Evolutionary conservation across 2,113 vertebrate genomes (phyloP).

Genomic region (Carassius auratus): DNA sequence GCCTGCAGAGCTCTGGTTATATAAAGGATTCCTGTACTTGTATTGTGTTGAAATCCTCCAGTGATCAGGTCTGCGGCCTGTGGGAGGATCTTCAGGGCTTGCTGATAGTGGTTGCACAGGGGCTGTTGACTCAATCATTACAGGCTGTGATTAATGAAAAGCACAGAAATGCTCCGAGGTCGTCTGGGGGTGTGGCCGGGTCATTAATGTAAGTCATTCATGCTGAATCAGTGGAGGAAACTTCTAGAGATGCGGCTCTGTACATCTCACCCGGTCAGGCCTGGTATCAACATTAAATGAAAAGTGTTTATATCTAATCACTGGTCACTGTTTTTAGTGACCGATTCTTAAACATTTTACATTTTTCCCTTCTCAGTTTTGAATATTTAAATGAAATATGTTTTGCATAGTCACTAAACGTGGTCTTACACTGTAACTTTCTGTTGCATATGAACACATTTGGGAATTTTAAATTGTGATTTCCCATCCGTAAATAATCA

Average conservation of each 20-base stretch:
- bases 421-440: too few relatives aligned
- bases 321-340: not conserved
- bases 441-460: too few relatives aligned
- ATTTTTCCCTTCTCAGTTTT: too few relatives aligned
- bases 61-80: slow-evolving; percentile 16
- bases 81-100: not conserved
- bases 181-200: not conserved
- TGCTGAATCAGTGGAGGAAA: not conserved
- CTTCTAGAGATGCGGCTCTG: not conserved
- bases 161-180: not conserved
- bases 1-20: not conserved
- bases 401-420: too few relatives aligned
- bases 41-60: not conserved
- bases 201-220: not conserved
- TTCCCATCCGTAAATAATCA: too few relatives aligned
- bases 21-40: slow-evolving; percentile 6
- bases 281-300: not conserved
- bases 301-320: not conserved
- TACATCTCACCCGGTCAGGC: not conserved
- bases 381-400: too few relatives aligned
- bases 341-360: too few relatives aligned
- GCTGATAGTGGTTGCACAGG: slow-evolving; percentile 3
- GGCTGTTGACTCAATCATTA: slow-evolving; percentile 16
- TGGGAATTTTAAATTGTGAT: too few relatives aligned
- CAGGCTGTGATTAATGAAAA: slow-evolving; percentile 14